phyloP scores from a whole-genome alignment of 2,797 vertebrate species.

The Amniataba percoides region DNA sequence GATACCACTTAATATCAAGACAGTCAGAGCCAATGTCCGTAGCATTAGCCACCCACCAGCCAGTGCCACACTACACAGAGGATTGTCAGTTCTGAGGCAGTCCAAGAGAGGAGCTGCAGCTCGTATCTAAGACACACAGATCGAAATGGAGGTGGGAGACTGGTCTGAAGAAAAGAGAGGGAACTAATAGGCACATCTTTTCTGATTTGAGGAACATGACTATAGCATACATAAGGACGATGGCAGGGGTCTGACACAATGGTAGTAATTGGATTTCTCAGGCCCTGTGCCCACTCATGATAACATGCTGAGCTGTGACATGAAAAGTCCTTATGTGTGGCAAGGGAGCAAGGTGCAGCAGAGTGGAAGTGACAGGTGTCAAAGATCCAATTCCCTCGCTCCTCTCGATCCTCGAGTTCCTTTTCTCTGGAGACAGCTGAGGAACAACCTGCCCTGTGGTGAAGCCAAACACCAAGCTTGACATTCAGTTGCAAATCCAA shows the following conservation, averaged over 20 bases:
- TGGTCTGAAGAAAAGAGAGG: constrained; percentile 69
- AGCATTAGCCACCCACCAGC: constrained; percentile 74
- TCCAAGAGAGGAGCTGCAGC: constrained; percentile 49
- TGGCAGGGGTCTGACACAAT: constrained; percentile 75
- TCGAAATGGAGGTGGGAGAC: constrained; percentile 67
- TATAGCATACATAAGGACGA: constrained; percentile 75
- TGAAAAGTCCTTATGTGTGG: constrained; percentile 84
- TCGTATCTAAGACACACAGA: constrained; percentile 64
- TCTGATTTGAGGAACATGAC: constrained; percentile 78
- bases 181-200: constrained; percentile 79
- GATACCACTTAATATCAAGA: constrained; percentile 74
- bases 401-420: constrained; percentile 62
- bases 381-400: constrained; percentile 79
- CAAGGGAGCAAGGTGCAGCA: constrained; percentile 77
- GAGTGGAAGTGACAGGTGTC: constrained; percentile 84
- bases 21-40: constrained; percentile 69
- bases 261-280: constrained; percentile 84
- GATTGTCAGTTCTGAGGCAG: constrained; percentile 58
- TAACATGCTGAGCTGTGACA: constrained; percentile 84
- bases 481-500: constrained; percentile 69
- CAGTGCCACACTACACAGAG: constrained; percentile 34
- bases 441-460: constrained; percentile 65
- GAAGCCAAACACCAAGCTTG: constrained; percentile 63
- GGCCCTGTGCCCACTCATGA: constrained; percentile 78
- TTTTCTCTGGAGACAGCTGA: constrained; percentile 61